Conservation (phyloP, 2,797 vertebrate genomes). For the Sciurus carolinensis region DNA sequence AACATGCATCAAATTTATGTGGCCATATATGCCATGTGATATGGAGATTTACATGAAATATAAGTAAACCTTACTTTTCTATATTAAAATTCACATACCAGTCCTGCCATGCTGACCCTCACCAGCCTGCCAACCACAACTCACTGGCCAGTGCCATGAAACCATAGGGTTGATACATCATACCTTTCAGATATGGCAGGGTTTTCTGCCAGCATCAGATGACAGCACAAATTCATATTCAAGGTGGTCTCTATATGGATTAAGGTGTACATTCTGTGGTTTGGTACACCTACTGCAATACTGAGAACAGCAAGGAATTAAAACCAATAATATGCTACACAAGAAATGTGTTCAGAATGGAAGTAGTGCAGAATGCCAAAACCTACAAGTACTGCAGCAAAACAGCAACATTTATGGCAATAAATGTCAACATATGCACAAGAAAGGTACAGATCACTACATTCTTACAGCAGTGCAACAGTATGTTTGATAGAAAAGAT, state of each 20-base stretch:
- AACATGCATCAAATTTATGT: neutral
- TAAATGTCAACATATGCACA: neutral
- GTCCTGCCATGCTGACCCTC: neutral
- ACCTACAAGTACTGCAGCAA: neutral
- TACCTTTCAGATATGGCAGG: neutral
- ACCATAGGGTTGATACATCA: neutral
- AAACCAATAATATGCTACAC: neutral
- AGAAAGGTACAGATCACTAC: neutral
- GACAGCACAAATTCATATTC: neutral
- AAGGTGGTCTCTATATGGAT: neutral
- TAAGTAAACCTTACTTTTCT: neutral
- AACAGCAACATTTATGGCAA: neutral
- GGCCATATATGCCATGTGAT: neutral
- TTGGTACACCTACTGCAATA: neutral
- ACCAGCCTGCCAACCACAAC: neutral
- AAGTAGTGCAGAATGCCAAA: neutral
- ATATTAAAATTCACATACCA: neutral
- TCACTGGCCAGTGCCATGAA: neutral
- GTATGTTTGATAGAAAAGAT: neutral
- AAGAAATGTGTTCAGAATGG: neutral
- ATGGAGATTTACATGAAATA: neutral
- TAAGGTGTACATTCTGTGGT: neutral
- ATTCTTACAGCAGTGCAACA: neutral
- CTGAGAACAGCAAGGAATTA: neutral
- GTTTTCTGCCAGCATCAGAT: neutral